Evolutionary conservation across 2,888 invertebrate species (phyloP).

Genomic region (Drosophila limbata): DNA sequence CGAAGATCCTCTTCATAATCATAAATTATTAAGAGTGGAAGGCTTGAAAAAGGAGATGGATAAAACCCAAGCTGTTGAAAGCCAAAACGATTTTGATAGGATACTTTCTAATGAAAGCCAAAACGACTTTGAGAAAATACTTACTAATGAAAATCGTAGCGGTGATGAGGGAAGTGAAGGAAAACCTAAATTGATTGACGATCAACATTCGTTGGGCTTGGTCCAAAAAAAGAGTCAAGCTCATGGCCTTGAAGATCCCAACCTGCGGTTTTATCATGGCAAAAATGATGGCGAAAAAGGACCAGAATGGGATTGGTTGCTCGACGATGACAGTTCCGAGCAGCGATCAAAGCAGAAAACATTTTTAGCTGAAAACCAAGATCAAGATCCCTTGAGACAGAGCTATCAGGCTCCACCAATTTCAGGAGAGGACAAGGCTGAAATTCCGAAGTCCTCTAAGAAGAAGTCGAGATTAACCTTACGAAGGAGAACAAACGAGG

Average conservation of each 20-base stretch:
- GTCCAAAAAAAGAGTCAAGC: conserved; percentile 1
- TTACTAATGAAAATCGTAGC: not conserved
- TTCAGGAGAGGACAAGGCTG: not conserved
- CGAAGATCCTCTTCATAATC: not conserved
- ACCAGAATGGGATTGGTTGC: conserved; percentile 64
- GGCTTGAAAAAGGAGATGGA: not conserved
- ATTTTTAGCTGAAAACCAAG: not conserved
- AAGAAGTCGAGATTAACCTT: not conserved
- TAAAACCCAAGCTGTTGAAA: not conserved
- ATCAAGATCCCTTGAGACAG: not conserved
- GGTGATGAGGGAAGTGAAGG: not conserved
- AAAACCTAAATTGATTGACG: not conserved
- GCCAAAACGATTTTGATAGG: not conserved
- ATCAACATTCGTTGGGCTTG: not conserved
- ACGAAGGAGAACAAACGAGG: too few relatives aligned
- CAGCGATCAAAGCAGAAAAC: not conserved
- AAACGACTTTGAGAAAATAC: conserved; percentile 2
- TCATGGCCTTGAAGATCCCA: conserved; percentile 14
- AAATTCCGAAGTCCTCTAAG: not conserved
- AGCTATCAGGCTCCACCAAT: not conserved
- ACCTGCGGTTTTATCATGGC: conserved; percentile 22
- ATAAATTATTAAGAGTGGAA: not conserved
- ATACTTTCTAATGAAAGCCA: not conserved
- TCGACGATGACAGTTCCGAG: conserved; percentile 1
- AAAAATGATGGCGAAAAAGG: not conserved